phyloP scores from a whole-genome alignment of 2,888 invertebrate genomes.

The Orchestes rusci region DNA sequence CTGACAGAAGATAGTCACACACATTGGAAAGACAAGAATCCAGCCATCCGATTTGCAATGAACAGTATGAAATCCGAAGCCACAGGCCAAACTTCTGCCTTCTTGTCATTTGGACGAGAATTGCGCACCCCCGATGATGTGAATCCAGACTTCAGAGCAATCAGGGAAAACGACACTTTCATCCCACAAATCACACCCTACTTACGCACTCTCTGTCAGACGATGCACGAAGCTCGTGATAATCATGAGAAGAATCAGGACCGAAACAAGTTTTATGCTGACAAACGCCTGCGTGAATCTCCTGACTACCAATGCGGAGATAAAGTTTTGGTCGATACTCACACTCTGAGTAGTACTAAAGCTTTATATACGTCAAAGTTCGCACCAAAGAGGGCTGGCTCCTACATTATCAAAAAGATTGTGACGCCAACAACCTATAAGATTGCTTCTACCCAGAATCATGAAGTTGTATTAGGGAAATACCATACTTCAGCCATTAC shows the following conservation, averaged over 20 bases:
- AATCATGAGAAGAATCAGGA: too few relatives aligned
- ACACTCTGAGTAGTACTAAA: constrained; percentile 1
- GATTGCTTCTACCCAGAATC: constrained; percentile 11
- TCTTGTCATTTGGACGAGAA: background rate
- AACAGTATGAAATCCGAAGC: too few relatives aligned
- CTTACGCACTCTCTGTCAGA: background rate
- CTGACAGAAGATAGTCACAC: too few relatives aligned
- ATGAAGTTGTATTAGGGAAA: constrained; percentile 8
- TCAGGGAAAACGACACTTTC: background rate
- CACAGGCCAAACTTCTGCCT: background rate
- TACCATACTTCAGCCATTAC: too few relatives aligned
- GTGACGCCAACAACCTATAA: too few relatives aligned
- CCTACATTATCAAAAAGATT: too few relatives aligned
- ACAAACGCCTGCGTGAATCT: too few relatives aligned
- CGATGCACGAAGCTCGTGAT: too few relatives aligned
- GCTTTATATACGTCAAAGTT: constrained; percentile 10
- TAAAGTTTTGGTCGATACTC: constrained; percentile 1
- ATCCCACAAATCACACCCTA: background rate
- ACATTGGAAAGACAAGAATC: background rate
- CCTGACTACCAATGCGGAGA: too few relatives aligned
- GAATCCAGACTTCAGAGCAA: background rate
- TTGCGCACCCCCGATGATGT: background rate
- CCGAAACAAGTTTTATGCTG: background rate
- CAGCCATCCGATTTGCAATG: background rate
- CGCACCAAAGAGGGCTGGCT: too few relatives aligned